Base-by-base conservation (phyloP, 2,888 invertebrate genomes). In the Leucoptera coffeella region DNA sequence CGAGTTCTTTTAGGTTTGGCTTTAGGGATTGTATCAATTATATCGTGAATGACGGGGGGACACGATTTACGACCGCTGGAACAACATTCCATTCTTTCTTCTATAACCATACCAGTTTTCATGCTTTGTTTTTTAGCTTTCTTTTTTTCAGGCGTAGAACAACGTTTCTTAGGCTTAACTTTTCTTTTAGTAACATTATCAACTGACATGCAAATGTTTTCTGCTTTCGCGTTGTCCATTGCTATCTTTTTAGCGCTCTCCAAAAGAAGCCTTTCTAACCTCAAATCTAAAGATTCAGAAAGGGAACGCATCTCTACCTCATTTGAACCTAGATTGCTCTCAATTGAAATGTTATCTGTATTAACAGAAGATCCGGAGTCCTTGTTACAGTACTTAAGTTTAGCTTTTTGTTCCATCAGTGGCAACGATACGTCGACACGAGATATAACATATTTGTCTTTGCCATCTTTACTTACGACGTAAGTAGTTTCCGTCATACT, bases 221-320 rank as follows among this genome's bases (percentile, higher is more conserved):
- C n/a, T n/a, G 26, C 29, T 25, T 29, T 30, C 9, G 32, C 15
- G 13, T 22, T 22, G 12, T 22, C 10, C 8, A 33, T 32, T 4
- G 33, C 29, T 7, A 40, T 38, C 33, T 65, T 67, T 37, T 59
- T 56, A 14, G 52, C 51, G 35, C 65, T 69, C 30, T 67, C 61
- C 14, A 69, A 33, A 14, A 61, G 33, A 14, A 69, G 39, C 29
- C 59, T 43, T 19, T 40, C 42, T 6, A 69, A 36, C 37, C 50
- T 54, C 30, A 37, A 33, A 28, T 59, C 48, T n/a, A 69, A 34
- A 2, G 54, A 47, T 14, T 59, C 55, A 2, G 57, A 50, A 22
- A 49, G 26, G 7, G 50, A 43, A 3, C 39, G 35, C 25, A 37
- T 37, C 15, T 53, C 50, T 14, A 45, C 35, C 15, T 57, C 41